Evolutionary conservation across 1,140 invertebrate genomes (phyloP), one percentile per base, ranked within the genome.

Genomic region (Plectus sambesii): DNA sequence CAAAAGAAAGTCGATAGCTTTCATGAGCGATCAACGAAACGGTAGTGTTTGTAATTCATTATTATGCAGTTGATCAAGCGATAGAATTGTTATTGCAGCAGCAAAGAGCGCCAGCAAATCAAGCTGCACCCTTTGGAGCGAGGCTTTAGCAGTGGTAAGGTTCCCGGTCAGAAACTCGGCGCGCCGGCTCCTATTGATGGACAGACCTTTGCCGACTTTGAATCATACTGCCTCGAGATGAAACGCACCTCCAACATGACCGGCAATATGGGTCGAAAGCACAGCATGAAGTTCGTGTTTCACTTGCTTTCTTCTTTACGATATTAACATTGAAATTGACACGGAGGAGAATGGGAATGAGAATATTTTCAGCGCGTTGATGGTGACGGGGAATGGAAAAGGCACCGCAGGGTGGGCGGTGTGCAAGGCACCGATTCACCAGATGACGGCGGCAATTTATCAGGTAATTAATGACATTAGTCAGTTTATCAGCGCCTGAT

Each of bases 381-480:
- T 74, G 26, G 62, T 73, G n/a, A 70, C 64, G 36, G 73, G 73
- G 40, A 75, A 75, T 53, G 63, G 62, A 15, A 64, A 72, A 41
- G 74, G 73, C 19, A 43, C 73, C 12, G 71, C 65, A 45, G 73
- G 73, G 33, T 67, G 61, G 37, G 61, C 54, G 12, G 54, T 65
- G 17, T 59, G 51, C 38, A 58, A 55, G 26, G 58, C 55, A 5
- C 29, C 19, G 20, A 33, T 42, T 44, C 54, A 56, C 46, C 47
- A 57, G 19, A 58, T 62, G 6, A 67, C 53, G 20, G 59, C 55
- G 23, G 64, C 64, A n/a, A 62, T 69, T 23, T 40, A 60, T 19
- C 54, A 61, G 19, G 66, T 49, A 27, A 65, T n/a, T 44, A 51
- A 56, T 51, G 44, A 57, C 17, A 58, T 62, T 6, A 67, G 53